Base-by-base conservation (phyloP, 2,797 vertebrate genomes). In the Lindbergichthys nudifrons region DNA sequence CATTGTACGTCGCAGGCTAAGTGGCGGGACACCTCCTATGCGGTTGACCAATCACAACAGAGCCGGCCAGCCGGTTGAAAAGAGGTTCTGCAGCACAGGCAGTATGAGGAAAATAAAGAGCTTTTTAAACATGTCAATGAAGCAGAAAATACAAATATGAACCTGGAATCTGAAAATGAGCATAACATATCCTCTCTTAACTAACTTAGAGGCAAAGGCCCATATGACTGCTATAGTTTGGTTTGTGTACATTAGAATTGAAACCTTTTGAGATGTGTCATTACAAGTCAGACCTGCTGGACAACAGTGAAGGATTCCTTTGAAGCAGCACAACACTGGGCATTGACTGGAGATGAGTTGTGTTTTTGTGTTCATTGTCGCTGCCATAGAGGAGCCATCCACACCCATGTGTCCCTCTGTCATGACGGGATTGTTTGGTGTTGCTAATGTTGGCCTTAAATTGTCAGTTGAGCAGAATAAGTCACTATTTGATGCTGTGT, bases 231-330 rank as follows among this genome's bases (percentile, higher is more conserved):
- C 5, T 30, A 18, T 13, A 47, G 32, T 50, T 57, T 21, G 10
- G 7, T n/a, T 65, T 65, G 19, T 59, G 16, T 42, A 6, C 16
- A 11, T 45, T 39, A 32, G 3, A 23, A 5, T 51, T n/a, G 9
- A 15, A 45, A 15, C 15, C 41, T 64, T 46, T 69, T 30, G 26
- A 71, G 82, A 78, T 67, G 60, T 51, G 30, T 80, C 39, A 10
- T 52, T 69, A 81, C 75, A 65, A 65, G 86, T 84, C 67, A 53
- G 53, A 86, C 83, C 81, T 85, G 84, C 73, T 46, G 8, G 61
- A 69, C 71, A 65, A 50, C 70, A 47, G 70, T 59, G 23, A 32
- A 32, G 42, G 30, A 51, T 63, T 53, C 21, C 19, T 4, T 39
- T 4, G 5, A 1, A 52, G n/a, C 16, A 12, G 14, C 43, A n/a